Evolutionary conservation across 2,888 invertebrate genomes (phyloP), one percentile per base, ranked within the genome.

Genomic region (Syrista parreyssii): DNA sequence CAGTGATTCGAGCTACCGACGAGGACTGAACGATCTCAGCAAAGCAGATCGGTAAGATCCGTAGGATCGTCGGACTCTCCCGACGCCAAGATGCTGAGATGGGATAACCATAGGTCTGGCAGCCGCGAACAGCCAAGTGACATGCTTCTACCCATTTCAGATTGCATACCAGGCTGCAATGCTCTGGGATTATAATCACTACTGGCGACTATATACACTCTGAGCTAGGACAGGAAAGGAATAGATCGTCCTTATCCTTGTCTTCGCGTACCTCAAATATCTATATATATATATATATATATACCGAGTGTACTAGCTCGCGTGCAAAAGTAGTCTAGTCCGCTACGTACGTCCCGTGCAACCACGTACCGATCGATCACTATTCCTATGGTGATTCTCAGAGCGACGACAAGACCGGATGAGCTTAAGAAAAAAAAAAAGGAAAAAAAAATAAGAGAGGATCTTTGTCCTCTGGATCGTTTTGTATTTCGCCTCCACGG

Each of bases 111-210:
- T 84, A 87, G 87, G 84, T 84, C 85, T 86, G 84, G 83, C 85
- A 87, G 85, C 84, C 84, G 88, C 86, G 86, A 88, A 88, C 88
- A 87, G 83, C 86, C 85, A 83, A 88, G 88, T 88, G 88, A 88
- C 88, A 88, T 86, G 87, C 86, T 87, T 88, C 88, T 82, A 84
- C 84, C 81, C 82, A 85, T 85, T 86, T 86, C 84, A 85, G 84
- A 87, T 87, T 85, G 85, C 85, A 84, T 76, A 81, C 82, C 83
- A 82, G 80, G 80, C 85, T 83, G 86, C 71, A 31, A 32, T 80
- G 78, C 80, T 78, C 77, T 77, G 81, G 83, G 87, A 88, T 88
- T 86, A 85, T 87, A 88, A 88, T 88, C 88, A 83, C 79, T 76
- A 55, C 73, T 40, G 31, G 68, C 77, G 78, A 79, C 81, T 77